These are phyloP conservation scores for Gonioctena quinquepunctata DNA, from an alignment of 1,140 invertebrate genomes.

Conservation along the genomic window DNA sequence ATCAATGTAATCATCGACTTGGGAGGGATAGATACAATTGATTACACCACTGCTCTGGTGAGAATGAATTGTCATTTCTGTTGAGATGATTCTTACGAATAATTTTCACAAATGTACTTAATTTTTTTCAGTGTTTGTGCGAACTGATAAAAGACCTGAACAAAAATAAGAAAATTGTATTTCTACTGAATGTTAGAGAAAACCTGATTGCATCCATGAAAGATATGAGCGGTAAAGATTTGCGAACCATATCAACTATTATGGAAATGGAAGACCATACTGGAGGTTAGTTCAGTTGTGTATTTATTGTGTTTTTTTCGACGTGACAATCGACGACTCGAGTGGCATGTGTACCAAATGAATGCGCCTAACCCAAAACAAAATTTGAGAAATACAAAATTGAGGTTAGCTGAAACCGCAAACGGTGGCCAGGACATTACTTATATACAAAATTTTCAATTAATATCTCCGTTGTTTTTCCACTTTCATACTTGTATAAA, in stretches of 20 bases:
- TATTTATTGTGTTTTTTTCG: too few relatives aligned
- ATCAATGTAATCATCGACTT: constrained; percentile 61
- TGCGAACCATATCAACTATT: not conserved
- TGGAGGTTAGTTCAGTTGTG: not conserved
- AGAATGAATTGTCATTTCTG: not conserved
- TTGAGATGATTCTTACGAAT: not conserved
- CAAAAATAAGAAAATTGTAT: constrained; percentile 31
- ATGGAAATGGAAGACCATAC: not conserved
- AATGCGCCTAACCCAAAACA: too few relatives aligned
- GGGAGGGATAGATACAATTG: constrained; percentile 58
- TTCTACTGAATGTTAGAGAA: constrained; percentile 20
- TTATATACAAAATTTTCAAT: too few relatives aligned
- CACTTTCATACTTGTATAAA: too few relatives aligned
- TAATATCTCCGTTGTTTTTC: too few relatives aligned
- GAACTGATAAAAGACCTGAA: constrained; percentile 37
- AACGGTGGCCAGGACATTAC: too few relatives aligned
- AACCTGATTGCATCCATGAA: not conserved
- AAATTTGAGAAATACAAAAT: too few relatives aligned
- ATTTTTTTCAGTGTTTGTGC: constrained; percentile 38
- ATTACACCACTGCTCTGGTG: constrained; percentile 65
- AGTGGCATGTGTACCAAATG: too few relatives aligned
- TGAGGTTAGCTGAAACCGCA: too few relatives aligned
- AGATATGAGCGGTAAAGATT: not conserved
- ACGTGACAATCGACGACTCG: too few relatives aligned
- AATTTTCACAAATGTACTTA: not conserved